Conservation (phyloP, 2,888 invertebrate genomes). For the Tinea trinotella region DNA sequence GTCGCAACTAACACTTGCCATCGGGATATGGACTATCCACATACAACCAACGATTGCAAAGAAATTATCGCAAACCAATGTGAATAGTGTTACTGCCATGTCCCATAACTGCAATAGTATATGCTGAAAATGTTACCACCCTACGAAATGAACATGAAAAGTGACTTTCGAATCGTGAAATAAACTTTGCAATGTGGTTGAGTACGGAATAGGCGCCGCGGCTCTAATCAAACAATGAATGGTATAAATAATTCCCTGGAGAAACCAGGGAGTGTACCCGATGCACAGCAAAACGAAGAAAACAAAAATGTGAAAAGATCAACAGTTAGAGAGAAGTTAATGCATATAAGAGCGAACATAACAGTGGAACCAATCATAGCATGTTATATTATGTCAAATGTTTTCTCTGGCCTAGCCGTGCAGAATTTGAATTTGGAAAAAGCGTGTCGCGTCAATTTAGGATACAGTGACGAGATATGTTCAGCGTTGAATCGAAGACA, state of each 20-base stretch:
- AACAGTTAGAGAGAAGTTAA: conserved; percentile 53
- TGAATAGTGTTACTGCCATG: conserved; percentile 20
- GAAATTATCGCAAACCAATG: neutral
- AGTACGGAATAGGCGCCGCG: conserved; percentile 28
- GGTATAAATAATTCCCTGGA: conserved; percentile 49
- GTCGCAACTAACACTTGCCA: neutral
- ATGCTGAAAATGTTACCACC: conserved; percentile 25
- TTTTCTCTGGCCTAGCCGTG: conserved; percentile 81
- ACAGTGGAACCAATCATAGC: conserved; percentile 51
- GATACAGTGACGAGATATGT: conserved; percentile 80
- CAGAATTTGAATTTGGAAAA: conserved; percentile 90
- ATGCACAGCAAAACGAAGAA: conserved; percentile 38
- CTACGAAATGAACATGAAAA: conserved; percentile 35
- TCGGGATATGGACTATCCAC: conserved; percentile 10
- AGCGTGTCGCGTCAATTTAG: conserved; percentile 86
- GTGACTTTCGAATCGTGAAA: conserved; percentile 23
- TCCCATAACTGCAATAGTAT: conserved; percentile 25
- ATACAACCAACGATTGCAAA: neutral
- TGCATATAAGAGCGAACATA: conserved; percentile 71
- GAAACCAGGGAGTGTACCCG: conserved; percentile 42
- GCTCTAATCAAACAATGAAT: conserved; percentile 44
- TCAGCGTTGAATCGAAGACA: conserved; percentile 80
- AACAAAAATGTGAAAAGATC: conserved; percentile 36
- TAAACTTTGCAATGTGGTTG: conserved; percentile 17
- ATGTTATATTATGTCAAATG: conserved; percentile 78